These are phyloP conservation scores for Drosophila fuyamai DNA, from an alignment of 1,140 invertebrate species.

Conservation along the genomic window DNA sequence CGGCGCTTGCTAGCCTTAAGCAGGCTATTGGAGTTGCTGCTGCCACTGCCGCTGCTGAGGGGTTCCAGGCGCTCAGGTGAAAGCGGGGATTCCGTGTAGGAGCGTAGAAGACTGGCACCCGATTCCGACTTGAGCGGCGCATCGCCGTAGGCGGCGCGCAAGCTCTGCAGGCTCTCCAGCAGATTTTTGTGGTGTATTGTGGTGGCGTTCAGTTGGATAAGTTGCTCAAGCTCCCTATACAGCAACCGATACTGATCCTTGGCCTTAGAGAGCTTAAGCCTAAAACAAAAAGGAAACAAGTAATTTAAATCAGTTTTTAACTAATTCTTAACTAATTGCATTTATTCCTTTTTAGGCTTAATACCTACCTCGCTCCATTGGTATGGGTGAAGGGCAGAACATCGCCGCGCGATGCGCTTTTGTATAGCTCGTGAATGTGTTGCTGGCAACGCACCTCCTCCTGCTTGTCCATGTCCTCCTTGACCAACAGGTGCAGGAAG, in stretches of 20 bases:
- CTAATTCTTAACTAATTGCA: too few species aligned
- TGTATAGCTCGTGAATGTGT: constrained; percentile 92
- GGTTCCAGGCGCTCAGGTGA: constrained; percentile 88
- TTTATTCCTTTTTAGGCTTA: too few species aligned
- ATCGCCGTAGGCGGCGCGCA: constrained; percentile 86
- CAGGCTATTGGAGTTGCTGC: constrained; percentile 69
- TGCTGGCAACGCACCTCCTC: constrained; percentile 95
- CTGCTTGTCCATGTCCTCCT: constrained; percentile 93
- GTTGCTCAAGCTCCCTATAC: constrained; percentile 95
- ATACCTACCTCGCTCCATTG: constrained; percentile 86
- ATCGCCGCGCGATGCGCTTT: constrained; percentile 93
- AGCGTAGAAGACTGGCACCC: constrained; percentile 67
- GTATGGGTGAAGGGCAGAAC: constrained; percentile 88
- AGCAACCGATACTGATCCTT: constrained; percentile 95
- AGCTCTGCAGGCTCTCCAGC: constrained; percentile 93
- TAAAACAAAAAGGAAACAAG: not conserved
- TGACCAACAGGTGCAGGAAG: constrained; percentile 91
- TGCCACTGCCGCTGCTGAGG: constrained; percentile 69
- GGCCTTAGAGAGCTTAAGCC: constrained; percentile 85
- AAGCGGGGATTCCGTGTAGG: constrained; percentile 93
- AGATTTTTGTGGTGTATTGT: constrained; percentile 91
- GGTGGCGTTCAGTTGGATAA: constrained; percentile 90
- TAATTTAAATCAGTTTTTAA: too few species aligned
- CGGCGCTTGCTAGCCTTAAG: constrained; percentile 84
- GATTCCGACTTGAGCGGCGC: constrained; percentile 87